Evolutionary conservation across 2,113 vertebrate species (phyloP), one percentile per base, ranked within the genome.

Genomic region (Poecilia latipinna): DNA sequence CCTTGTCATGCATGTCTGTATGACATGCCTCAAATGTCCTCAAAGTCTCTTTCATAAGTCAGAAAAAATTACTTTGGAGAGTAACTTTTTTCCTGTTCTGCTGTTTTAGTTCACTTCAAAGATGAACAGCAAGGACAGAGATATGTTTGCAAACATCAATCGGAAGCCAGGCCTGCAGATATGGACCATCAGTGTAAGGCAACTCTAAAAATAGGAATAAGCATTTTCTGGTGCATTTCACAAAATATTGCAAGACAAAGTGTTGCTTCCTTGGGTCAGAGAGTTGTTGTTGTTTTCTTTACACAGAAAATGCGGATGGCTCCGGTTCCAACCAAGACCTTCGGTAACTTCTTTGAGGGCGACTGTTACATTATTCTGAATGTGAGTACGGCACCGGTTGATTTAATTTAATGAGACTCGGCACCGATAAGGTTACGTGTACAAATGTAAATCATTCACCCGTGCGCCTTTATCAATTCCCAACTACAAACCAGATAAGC

Each of bases 101-200:
- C 79, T 86, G 71, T 42, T 93, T 88, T 79, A 87, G 92, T 92
- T 61, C 74, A 61, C 19, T 88, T 94, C 77, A 82, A 98, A 96
- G 95, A 90, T 95, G 97, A 91, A 85, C 35, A 88, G 94, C 4
- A 7, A 74, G 35, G 84, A 32, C 37, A 81, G 37, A 26, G 82
- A 79, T 62, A 74, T 33, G 64, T 96, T 90, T 85, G 89, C 87
- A 44, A 82, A 78, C 70, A 91, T 96, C 4, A 83, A 88, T 44
- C 89, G 81, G 28, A 96, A 95, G 35, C 94, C 95, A 19, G 96
- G 95, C 19, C 93, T 99, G 80, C 96, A 98, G 84, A 95, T 98
- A 90, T 99, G 98, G 97, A 93, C 95, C 89, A 95, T 97, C 83
- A 96, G 96, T 90, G 97, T 99, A 93, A 96, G 93, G 89, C 77